These are phyloP conservation scores for Tubiluchus corallicola DNA, from an alignment of 2,888 invertebrate genomes.

Conservation along the genomic window DNA sequence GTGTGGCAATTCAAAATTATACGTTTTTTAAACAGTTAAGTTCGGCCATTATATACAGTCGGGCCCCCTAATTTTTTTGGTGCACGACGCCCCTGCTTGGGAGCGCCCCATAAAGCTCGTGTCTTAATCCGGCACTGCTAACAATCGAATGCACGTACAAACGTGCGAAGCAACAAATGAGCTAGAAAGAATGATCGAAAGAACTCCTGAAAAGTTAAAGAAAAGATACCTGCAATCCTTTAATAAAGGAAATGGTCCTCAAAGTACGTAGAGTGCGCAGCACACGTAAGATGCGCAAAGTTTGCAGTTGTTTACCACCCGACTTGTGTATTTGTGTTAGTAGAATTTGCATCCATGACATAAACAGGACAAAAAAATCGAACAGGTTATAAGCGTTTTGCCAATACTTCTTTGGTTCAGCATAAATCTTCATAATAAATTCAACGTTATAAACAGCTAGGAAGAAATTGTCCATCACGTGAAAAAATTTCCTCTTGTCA, in stretches of 20 bases:
- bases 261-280: slow-evolving; percentile 15
- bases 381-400: slow-evolving; percentile 15
- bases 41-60: too few relatives aligned
- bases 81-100: too few relatives aligned
- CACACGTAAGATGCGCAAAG: slow-evolving; percentile 13
- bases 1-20: too few relatives aligned
- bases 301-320: slow-evolving; percentile 9
- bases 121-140: too few relatives aligned
- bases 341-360: slow-evolving; percentile 12
- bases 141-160: too few relatives aligned
- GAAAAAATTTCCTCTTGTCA: slow-evolving; percentile 7
- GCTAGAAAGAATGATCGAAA: too few relatives aligned
- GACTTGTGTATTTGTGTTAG: background rate
- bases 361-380: slow-evolving; percentile 15
- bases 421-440: slow-evolving; percentile 17
- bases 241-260: slow-evolving; percentile 17
- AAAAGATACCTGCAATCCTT: slow-evolving; percentile 15
- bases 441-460: slow-evolving; percentile 15
- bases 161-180: too few relatives aligned
- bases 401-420: slow-evolving; percentile 16
- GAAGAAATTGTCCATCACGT: slow-evolving; percentile 13
- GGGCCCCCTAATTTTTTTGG: too few relatives aligned
- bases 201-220: too few relatives aligned
- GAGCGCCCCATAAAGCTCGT: too few relatives aligned
- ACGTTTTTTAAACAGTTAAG: too few relatives aligned